Base-by-base conservation (phyloP, 2,113 vertebrate species). In the Procavia capensis region DNA sequence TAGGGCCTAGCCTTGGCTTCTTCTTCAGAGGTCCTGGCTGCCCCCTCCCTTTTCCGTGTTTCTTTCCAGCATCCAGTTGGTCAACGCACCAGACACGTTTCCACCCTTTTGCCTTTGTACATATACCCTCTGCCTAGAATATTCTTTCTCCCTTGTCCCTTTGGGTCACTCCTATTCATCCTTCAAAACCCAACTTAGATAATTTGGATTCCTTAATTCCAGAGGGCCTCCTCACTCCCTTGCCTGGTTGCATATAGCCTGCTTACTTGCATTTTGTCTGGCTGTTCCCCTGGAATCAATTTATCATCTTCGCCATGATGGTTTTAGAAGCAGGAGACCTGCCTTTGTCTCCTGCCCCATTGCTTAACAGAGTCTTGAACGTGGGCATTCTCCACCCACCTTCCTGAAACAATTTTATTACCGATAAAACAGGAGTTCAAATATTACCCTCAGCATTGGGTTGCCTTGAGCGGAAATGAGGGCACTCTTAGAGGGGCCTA, bases 141-240 rank as follows among this genome's bases (percentile, higher is more conserved):
- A 7, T 22, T 50, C 66, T 88, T 36, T 47, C 34, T 31, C 45
- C 4, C 16, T 4, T 75, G 31, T 36, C 45, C 66, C 29, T 25
- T 72, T 5, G 47, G 57, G 20, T 36, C 72, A 79, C 91, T 95
- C 94, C 74, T 92, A 90, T 22, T 86, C 93, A 86, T 76, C 70
- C 87, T 59, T 84, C 92, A 84, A 86, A 91, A 89, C 93, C 91
- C 43, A 5, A 22, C 3, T 27, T 17, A 25, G 41, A 24, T 22
- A 1, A 13, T 0, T 43, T 17, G 25, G 45, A 34, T 22, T 16
- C 76, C 66, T 3, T 3, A 79, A 47, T 72, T 57, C 34, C 78
- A 2, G 17, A 59, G 68, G 45, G 25, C 59, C 14, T 9, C 61
- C 34, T 83, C 11, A 11, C 27, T 19, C 3, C 11, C 20, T 50